Conservation (phyloP, 35 echinoderm and acorn worm species). For the Strongylocentrotus purpuratus region DNA sequence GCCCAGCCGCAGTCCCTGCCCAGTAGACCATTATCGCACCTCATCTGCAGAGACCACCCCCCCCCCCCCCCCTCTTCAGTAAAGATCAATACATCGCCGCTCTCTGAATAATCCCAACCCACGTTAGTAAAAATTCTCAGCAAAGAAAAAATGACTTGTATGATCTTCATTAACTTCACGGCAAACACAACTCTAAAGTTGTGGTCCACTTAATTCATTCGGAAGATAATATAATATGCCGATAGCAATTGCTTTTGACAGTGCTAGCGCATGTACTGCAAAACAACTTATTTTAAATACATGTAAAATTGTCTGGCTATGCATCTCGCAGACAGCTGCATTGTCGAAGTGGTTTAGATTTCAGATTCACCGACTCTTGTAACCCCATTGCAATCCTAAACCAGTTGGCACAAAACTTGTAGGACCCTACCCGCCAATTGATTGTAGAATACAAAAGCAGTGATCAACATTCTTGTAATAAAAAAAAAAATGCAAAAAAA, state of each 20-base stretch:
- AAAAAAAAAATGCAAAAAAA: conserved; percentile 28
- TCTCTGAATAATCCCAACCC: background rate
- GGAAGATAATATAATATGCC: no score
- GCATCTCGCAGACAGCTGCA: background rate
- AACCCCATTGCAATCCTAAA: background rate
- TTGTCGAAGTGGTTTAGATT: background rate
- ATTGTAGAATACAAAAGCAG: background rate
- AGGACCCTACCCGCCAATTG: background rate
- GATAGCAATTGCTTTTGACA: no score
- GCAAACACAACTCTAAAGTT: background rate
- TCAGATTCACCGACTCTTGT: background rate
- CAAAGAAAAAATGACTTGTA: background rate
- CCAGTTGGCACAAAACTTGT: background rate
- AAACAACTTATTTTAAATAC: no score
- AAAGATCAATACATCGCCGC: background rate
- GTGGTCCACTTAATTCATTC: no score
- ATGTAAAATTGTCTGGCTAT: background rate
- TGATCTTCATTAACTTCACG: background rate
- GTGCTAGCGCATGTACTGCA: no score
- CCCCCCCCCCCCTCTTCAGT: background rate
- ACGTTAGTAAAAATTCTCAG: background rate
- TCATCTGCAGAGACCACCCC: background rate
- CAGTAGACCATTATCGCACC: background rate
- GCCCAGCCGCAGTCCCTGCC: background rate
- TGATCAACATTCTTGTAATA: conserved; percentile 9